phyloP scores from a whole-genome alignment of 2,888 invertebrate species.

The Ectobius pallidus region DNA sequence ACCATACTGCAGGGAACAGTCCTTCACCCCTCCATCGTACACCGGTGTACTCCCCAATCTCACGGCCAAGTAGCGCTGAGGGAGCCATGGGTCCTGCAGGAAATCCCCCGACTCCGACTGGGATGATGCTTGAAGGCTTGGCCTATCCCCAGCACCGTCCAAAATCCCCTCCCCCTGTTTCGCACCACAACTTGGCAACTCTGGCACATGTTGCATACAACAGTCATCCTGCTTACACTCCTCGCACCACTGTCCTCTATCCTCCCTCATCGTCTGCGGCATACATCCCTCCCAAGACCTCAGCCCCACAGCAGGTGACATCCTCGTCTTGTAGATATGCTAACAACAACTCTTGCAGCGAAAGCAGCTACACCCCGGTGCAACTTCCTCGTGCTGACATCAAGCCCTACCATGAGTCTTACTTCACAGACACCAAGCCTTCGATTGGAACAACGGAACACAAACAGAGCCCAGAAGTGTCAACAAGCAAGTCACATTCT shows the following conservation, averaged over 20 bases:
- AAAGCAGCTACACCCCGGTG: conserved; percentile 59
- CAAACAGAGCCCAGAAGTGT: conserved; percentile 26
- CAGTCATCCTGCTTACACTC: conserved; percentile 48
- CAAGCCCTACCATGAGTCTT: conserved; percentile 74
- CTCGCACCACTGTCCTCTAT: conserved; percentile 54
- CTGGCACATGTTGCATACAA: conserved; percentile 53
- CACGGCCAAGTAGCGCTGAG: conserved; percentile 54
- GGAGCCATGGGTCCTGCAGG: conserved; percentile 42
- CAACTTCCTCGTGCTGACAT: conserved; percentile 71
- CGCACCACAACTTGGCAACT: conserved; percentile 51
- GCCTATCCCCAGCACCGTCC: conserved; percentile 46
- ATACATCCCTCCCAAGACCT: conserved; percentile 20
- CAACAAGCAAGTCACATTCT: neutral
- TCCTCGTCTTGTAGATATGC: conserved; percentile 41
- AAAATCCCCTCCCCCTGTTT: conserved; percentile 44
- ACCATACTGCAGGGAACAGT: conserved; percentile 29
- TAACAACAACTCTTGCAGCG: neutral
- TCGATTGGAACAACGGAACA: conserved; percentile 46
- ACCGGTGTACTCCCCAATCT: conserved; percentile 55
- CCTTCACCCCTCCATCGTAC: conserved; percentile 48
- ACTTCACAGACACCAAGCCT: conserved; percentile 67
- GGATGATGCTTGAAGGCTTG: conserved; percentile 44
- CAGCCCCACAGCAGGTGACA: conserved; percentile 32
- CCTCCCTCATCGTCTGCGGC: conserved; percentile 44
- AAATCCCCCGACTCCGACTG: conserved; percentile 33